Evolutionary conservation across 2,113 vertebrate species (phyloP).

Genomic region (Nibea albiflora): DNA sequence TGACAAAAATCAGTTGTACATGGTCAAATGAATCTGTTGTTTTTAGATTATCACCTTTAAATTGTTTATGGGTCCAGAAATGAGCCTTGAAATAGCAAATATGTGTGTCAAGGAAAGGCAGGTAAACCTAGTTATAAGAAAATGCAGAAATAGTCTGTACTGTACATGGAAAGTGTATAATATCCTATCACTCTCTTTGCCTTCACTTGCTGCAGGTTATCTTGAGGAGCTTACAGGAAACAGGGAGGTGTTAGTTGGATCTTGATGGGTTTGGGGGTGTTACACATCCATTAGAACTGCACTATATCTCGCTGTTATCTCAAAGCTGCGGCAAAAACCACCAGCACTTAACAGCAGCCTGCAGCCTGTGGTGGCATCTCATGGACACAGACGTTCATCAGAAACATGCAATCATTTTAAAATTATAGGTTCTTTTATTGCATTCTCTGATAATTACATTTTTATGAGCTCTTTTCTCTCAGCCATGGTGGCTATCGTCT

Average conservation of each 20-base stretch:
- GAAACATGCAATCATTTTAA: slow-evolving; percentile 3
- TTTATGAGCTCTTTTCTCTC: slow-evolving; percentile 22
- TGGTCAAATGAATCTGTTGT: not conserved
- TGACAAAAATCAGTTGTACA: not conserved
- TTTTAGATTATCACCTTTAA: not conserved
- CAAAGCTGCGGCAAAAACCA: slow-evolving; percentile 39
- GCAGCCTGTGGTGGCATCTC: slow-evolving; percentile 34
- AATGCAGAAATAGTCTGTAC: not conserved
- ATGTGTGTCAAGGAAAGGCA: not conserved
- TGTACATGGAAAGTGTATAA: too few species aligned
- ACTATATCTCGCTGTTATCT: slow-evolving; percentile 25
- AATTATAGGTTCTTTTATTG: not conserved
- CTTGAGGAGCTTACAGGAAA: slow-evolving; percentile 52
- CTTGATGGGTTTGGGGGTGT: slow-evolving; percentile 37
- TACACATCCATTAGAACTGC: slow-evolving; percentile 61
- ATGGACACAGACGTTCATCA: not conserved
- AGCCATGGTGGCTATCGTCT: not conserved
- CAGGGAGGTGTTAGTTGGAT: slow-evolving; percentile 30
- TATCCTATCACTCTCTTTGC: not conserved
- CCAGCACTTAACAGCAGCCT: slow-evolving; percentile 59
- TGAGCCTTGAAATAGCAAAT: not conserved
- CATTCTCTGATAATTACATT: slow-evolving; percentile 18
- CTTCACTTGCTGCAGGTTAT: slow-evolving; percentile 1
- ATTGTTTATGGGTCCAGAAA: not conserved
- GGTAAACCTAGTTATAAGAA: not conserved